Percentiles rank a stretch among this genome's conserved stretches.
phyloP scores from a whole-genome alignment of 2,888 invertebrate species.

The Leuctra nigra region DNA sequence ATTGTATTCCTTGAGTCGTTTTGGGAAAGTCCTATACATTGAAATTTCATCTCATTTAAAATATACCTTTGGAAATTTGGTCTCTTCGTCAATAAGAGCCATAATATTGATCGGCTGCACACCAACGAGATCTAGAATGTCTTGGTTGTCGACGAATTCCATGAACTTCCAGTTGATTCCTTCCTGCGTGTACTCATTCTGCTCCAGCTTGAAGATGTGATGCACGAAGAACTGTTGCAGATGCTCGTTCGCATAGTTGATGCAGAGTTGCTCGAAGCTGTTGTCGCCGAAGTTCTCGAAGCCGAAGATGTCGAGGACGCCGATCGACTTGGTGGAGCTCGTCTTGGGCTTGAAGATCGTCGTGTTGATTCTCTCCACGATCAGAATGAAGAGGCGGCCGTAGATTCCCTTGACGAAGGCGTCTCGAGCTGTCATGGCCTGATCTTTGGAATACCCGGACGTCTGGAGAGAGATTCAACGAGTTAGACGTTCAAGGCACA shows the following conservation, averaged over 20 bases:
- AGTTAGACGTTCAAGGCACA: not conserved
- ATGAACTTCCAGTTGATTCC: slow-evolving; percentile 89
- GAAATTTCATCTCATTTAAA: not conserved
- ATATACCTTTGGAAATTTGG: slow-evolving; percentile 61
- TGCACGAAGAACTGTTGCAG: slow-evolving; percentile 93
- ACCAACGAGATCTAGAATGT: slow-evolving; percentile 82
- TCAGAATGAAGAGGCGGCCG: slow-evolving; percentile 81
- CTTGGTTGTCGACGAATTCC: slow-evolving; percentile 88
- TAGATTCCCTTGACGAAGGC: slow-evolving; percentile 92
- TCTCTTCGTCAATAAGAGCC: slow-evolving; percentile 90
- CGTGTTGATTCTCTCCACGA: slow-evolving; percentile 83
- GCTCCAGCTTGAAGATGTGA: slow-evolving; percentile 94
- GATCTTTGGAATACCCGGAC: slow-evolving; percentile 64
- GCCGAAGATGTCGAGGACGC: slow-evolving; percentile 93
- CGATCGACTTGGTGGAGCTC: slow-evolving; percentile 64
- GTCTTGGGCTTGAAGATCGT: slow-evolving; percentile 66
- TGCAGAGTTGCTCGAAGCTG: slow-evolving; percentile 91
- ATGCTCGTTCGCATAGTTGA: slow-evolving; percentile 95
- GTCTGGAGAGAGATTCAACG: slow-evolving; percentile 33
- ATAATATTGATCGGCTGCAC: slow-evolving; percentile 81
- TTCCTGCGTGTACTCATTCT: slow-evolving; percentile 85
- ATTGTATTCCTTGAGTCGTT: not conserved
- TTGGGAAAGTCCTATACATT: not conserved
- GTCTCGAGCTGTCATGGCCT: slow-evolving; percentile 79
- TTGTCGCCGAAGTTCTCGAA: slow-evolving; percentile 92